These are phyloP conservation scores for Dromococcyx pavoninus DNA, from an alignment of 2,797 vertebrate species.

Conservation along the genomic window DNA sequence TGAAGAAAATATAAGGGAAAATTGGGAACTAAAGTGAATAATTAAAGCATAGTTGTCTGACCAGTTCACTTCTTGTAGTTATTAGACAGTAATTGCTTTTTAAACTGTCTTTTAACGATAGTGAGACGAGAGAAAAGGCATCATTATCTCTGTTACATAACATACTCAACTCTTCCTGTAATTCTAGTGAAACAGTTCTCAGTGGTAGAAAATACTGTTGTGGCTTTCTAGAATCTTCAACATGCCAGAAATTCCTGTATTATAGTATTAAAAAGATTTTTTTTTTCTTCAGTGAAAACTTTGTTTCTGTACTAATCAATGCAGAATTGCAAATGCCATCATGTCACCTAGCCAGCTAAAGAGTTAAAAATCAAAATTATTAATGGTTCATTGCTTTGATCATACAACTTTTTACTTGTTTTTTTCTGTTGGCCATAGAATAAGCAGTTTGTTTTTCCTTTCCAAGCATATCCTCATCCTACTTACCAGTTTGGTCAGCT, in stretches of 20 bases:
- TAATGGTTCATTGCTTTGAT: not conserved
- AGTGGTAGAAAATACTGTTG: not conserved
- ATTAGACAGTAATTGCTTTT: not conserved
- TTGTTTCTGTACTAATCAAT: not conserved
- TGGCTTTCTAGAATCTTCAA: not conserved
- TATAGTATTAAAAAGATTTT: not conserved
- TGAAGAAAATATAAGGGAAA: not conserved
- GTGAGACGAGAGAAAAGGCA: not conserved
- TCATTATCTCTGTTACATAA: not conserved
- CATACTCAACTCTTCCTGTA: not conserved
- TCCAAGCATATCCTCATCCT: not conserved
- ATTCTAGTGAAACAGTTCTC: not conserved
- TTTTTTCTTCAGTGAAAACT: not conserved
- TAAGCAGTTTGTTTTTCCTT: not conserved
- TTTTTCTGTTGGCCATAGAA: not conserved
- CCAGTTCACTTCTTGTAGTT: not conserved
- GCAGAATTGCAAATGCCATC: not conserved
- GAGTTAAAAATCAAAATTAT: not conserved
- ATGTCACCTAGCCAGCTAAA: not conserved
- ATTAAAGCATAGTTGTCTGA: not conserved
- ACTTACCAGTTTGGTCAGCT: fast-evolving
- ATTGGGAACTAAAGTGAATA: not conserved
- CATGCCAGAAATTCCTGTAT: not conserved
- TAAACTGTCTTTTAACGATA: not conserved
- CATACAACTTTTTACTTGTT: not conserved